These are phyloP conservation scores for Papilio protenor DNA, from an alignment of 2,888 invertebrate species.

Conservation along the genomic window DNA sequence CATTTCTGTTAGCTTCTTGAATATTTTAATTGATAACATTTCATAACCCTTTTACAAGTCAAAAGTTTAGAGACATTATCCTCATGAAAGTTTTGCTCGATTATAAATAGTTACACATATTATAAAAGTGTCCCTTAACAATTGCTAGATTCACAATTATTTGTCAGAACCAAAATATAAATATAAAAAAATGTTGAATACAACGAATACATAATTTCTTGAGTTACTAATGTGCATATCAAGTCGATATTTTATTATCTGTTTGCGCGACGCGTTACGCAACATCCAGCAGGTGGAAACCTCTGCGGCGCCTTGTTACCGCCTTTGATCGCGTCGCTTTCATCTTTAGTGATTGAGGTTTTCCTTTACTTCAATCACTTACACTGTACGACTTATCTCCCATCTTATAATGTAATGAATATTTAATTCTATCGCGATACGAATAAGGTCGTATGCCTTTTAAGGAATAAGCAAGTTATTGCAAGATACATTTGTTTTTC, in stretches of 20 bases:
- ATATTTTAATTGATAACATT: too few species aligned
- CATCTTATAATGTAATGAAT: not conserved
- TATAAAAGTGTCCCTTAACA: too few species aligned
- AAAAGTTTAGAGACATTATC: not conserved
- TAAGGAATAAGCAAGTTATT: not conserved
- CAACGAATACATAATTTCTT: too few species aligned
- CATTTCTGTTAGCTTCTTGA: not conserved
- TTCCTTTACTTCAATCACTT: constrained; percentile 7
- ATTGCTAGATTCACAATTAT: too few species aligned
- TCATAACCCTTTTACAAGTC: not conserved
- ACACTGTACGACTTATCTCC: constrained; percentile 8
- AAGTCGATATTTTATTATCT: constrained; percentile 1
- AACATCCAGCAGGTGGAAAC: constrained; percentile 45
- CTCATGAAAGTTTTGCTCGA: too few species aligned
- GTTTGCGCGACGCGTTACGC: not conserved
- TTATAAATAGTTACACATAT: too few species aligned
- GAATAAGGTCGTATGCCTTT: not conserved
- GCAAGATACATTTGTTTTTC: constrained; percentile 39
- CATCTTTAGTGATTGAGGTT: constrained; percentile 47
- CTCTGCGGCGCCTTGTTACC: constrained; percentile 32
- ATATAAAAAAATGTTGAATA: too few species aligned
- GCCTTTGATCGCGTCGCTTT: constrained; percentile 48
- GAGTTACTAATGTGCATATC: too few species aligned
- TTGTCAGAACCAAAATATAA: too few species aligned
- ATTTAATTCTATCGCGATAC: not conserved